Percentiles rank a stretch among this genome's conserved stretches.
Conservation (phyloP, 2,113 vertebrate genomes). For the Trichechus manatus region DNA sequence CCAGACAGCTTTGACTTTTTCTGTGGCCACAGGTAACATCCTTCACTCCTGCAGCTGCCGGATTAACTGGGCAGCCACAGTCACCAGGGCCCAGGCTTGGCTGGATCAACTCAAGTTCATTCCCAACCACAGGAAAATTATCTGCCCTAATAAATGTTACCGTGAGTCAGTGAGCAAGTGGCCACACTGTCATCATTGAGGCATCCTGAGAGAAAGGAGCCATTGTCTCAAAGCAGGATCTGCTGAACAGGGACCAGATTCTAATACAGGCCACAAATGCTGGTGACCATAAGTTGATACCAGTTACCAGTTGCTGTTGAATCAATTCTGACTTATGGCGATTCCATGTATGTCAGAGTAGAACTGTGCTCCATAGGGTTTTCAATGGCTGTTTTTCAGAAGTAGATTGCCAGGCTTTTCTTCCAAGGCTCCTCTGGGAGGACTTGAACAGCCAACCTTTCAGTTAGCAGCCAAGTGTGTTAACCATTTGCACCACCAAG, state of each 20-base stretch:
- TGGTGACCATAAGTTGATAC: background rate
- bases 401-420: background rate
- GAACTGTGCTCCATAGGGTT: background rate
- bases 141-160: background rate
- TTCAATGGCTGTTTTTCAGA: background rate
- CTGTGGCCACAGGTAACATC: background rate
- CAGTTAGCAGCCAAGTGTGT: background rate
- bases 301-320: background rate
- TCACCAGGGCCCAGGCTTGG: background rate
- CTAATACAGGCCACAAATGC: background rate
- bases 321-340: background rate
- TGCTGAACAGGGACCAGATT: background rate
- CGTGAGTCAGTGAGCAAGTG: background rate
- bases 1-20: constrained; percentile 28
- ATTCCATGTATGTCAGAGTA: background rate
- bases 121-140: background rate
- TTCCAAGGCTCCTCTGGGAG: background rate
- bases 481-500: background rate
- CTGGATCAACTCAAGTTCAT: background rate
- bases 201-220: background rate
- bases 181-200: background rate
- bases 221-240: background rate
- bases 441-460: background rate
- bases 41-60: background rate
- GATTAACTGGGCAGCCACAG: background rate